These are phyloP conservation scores for Trissonchulus latispiculum DNA, from an alignment of 2,888 invertebrate genomes.

Conservation along the genomic window DNA sequence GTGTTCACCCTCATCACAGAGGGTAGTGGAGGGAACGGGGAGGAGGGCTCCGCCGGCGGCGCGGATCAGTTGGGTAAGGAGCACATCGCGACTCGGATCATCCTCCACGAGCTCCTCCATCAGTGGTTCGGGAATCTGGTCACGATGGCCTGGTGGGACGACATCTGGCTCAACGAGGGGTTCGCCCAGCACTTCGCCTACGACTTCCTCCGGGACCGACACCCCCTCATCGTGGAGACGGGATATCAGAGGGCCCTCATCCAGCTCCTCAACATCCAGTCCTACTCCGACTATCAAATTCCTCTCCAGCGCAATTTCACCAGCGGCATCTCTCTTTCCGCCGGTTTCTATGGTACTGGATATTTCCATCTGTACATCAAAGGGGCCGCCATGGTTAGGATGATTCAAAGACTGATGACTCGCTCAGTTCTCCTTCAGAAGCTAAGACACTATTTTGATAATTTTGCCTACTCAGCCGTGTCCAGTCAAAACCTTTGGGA, in stretches of 20 bases:
- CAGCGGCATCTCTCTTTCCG: background rate
- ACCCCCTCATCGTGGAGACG: constrained; percentile 22
- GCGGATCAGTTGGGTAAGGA: background rate
- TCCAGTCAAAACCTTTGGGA: background rate
- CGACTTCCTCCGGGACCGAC: background rate
- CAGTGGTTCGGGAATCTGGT: constrained; percentile 45
- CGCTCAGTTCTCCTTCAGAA: background rate
- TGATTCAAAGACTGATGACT: constrained; percentile 5
- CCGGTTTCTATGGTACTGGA: constrained; percentile 5
- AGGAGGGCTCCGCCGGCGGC: background rate
- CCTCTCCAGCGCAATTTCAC: background rate
- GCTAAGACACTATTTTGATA: constrained; percentile 8
- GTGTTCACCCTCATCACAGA: background rate
- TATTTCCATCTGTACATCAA: constrained; percentile 19
- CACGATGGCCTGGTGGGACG: constrained; percentile 41
- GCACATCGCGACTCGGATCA: constrained; percentile 33
- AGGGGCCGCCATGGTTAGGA: constrained; percentile 10
- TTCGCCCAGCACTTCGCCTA: constrained; percentile 42
- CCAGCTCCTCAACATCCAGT: background rate
- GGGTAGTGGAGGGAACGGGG: background rate
- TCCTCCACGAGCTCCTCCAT: constrained; percentile 48
- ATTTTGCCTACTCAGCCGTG: background rate
- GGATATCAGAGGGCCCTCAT: constrained; percentile 3
- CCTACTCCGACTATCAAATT: background rate
- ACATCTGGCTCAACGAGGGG: constrained; percentile 45